phyloP scores from a whole-genome alignment of 2,113 vertebrate genomes.

The Anoura caudifer region DNA sequence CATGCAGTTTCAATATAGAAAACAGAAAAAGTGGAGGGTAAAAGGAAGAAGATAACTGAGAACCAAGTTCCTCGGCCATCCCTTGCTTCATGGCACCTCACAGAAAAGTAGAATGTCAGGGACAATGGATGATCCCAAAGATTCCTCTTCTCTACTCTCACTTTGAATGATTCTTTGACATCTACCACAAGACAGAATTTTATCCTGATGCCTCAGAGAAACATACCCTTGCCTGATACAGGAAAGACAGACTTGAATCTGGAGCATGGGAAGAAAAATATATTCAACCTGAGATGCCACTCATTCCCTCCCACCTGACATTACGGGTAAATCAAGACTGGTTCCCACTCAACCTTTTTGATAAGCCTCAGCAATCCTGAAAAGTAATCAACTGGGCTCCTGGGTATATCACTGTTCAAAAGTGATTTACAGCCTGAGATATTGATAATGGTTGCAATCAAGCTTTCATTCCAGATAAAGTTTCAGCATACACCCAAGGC shows the following conservation, averaged over 20 bases:
- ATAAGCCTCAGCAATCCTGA: slow-evolving; percentile 49
- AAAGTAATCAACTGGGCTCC: slow-evolving; percentile 43
- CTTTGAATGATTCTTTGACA: neutral
- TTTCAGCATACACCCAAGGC: slow-evolving; percentile 31
- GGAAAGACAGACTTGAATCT: neutral
- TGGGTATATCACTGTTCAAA: slow-evolving; percentile 58
- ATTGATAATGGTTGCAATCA: slow-evolving; percentile 48
- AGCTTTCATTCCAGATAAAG: slow-evolving; percentile 62
- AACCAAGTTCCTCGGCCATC: neutral
- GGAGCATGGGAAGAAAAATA: neutral
- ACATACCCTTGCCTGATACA: neutral
- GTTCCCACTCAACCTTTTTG: neutral
- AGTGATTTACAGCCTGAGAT: slow-evolving; percentile 34
- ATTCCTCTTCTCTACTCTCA: neutral
- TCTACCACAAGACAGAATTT: neutral
- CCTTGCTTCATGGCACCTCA: too few species aligned
- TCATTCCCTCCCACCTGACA: neutral
- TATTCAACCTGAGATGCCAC: neutral
- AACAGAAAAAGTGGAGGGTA: neutral
- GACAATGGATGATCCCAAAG: neutral
- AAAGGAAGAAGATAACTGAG: neutral
- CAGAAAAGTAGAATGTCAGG: neutral
- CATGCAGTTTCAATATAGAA: neutral
- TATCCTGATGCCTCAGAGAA: neutral
- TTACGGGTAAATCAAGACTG: neutral